Percentiles rank a stretch among this genome's conserved stretches.
Conservation (phyloP, 2,113 vertebrate species). For the Marmota monax region DNA sequence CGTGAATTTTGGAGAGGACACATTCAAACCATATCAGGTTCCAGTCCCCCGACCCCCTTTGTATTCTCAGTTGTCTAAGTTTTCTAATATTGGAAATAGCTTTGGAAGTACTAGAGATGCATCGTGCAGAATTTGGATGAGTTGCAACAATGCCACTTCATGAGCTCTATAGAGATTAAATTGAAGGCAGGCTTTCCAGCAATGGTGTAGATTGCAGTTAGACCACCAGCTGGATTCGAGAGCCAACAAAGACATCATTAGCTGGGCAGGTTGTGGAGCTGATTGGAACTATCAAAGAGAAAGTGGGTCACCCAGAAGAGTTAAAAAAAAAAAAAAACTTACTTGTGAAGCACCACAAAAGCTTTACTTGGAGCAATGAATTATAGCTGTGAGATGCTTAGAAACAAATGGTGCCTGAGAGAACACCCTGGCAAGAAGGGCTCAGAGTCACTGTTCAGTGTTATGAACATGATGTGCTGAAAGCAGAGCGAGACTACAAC, state of each 20-base stretch:
- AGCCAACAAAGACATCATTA: constrained; percentile 10
- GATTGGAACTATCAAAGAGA: neutral
- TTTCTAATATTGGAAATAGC: neutral
- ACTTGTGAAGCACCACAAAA: neutral
- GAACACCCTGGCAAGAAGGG: neutral
- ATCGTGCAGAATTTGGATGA: constrained; percentile 30
- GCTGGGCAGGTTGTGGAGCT: constrained; percentile 14
- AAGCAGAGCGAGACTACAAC: neutral
- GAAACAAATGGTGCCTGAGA: neutral
- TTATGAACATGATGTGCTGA: neutral
- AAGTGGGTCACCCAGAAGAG: constrained; percentile 34
- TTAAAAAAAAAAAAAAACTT: neutral
- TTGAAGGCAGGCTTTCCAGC: neutral
- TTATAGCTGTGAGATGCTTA: neutral
- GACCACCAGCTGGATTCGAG: constrained; percentile 6
- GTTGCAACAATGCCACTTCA: neutral
- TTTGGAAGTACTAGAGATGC: neutral
- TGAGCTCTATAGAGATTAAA: neutral
- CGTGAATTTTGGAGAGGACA: neutral
- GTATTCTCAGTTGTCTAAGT: neutral
- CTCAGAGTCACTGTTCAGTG: neutral
- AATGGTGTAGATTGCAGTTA: neutral
- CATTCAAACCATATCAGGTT: neutral
- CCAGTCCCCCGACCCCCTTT: neutral
- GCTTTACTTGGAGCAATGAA: neutral